Percentiles rank a stretch among this genome's conserved stretches.
Evolutionary conservation across 2,888 invertebrate genomes (phyloP).

Genomic region (Hydroisotoma schaefferi): DNA sequence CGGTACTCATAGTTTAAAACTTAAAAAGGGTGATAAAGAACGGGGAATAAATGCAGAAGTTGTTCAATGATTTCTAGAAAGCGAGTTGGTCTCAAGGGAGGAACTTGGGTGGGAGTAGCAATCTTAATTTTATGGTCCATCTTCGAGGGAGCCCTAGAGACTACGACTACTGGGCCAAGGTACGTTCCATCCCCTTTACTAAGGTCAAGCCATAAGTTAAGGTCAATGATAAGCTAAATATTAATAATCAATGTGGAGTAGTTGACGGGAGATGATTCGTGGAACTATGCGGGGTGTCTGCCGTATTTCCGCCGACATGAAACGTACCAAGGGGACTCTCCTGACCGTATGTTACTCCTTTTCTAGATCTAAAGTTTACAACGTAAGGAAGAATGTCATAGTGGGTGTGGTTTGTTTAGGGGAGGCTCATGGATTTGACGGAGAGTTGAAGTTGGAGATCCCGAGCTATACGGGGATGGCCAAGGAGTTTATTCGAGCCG

Average conservation of each 20-base stretch:
- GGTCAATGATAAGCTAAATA: neutral
- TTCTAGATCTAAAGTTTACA: neutral
- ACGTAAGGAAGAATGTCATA: neutral
- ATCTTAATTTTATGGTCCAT: constrained; percentile 35
- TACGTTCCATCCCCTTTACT: neutral
- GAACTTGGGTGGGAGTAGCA: constrained; percentile 28
- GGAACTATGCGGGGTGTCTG: constrained; percentile 32
- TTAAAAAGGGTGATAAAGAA: no score
- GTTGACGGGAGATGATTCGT: constrained; percentile 28
- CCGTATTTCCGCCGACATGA: constrained; percentile 37
- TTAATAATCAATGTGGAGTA: neutral
- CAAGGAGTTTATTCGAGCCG: constrained; percentile 36
- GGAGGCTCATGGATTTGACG: constrained; percentile 37
- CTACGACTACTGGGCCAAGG: constrained; percentile 37
- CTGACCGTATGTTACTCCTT: constrained; percentile 13
- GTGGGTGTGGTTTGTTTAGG: constrained; percentile 11
- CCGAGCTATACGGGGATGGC: constrained; percentile 40
- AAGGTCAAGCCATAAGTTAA: neutral
- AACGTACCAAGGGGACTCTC: constrained; percentile 34
- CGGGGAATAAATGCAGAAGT: neutral
- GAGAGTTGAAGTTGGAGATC: constrained; percentile 29
- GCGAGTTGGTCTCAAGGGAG: constrained; percentile 25
- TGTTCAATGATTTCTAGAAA: constrained; percentile 6
- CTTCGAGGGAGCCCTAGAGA: constrained; percentile 32
- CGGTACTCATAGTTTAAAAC: no score